Base-by-base conservation (phyloP, 2,797 vertebrate genomes). In the Babyrousa celebensis region DNA sequence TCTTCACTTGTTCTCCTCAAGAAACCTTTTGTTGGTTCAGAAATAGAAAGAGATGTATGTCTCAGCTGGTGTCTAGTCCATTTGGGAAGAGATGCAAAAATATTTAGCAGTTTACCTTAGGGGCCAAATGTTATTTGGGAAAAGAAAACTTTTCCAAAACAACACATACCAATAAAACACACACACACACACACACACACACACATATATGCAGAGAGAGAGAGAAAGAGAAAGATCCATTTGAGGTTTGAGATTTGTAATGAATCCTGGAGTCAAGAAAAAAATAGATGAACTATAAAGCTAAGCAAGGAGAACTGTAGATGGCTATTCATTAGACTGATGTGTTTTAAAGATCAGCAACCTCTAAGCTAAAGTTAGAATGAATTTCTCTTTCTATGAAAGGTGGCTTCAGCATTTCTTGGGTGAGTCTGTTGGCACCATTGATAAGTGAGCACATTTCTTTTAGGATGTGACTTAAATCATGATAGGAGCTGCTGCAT, bases 311-410 rank as follows among this genome's bases (percentile, higher is more conserved):
- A 21, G 5, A 77, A 85, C 60, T 63, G 4, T 63, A 80, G 27
- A 63, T 48, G 29, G n/a, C 58, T 95, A 27, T 84, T 6, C 36
- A 17, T 80, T 75, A 40, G 52, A 86, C 11, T 32, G 20, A 6
- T 71, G 1, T 82, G 4, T 86, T 79, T 85, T 56, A 87, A 95
- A 95, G 9, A 43, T 72, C 9, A 63, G 25, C 52, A 1, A 71
- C 17, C 6, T 70, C n/a, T 62, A 6, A 6, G 20, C 5, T 78
- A 21, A 72, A 72, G 8, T 79, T 85, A 70, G 63, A 92, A 78
- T 85, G 27, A 91, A 58, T 84, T 85, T 85, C 32, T 92, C 40
- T 84, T 62, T 91, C n/a, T 92, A 15, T 36, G 29, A 65, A 48
- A 71, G 2, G 68, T 52, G 68, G 20, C 32, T 67, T 95, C 32